Conservation (phyloP, 2,888 invertebrate genomes). For the Alcis repandata region DNA sequence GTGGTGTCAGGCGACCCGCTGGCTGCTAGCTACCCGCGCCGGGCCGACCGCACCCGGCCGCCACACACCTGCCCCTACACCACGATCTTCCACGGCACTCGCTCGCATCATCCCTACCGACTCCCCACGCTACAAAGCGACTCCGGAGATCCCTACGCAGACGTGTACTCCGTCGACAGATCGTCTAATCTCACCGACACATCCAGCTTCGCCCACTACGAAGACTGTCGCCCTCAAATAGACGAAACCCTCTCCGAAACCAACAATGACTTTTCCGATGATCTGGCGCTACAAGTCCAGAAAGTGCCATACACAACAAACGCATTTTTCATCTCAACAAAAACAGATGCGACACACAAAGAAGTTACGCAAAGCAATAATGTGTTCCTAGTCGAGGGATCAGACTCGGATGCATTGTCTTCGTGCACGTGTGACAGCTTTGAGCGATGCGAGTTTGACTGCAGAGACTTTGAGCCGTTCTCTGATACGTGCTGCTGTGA, state of each 20-base stretch:
- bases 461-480: slow-evolving; percentile 86
- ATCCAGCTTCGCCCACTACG: slow-evolving; percentile 82
- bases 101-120: slow-evolving; percentile 68
- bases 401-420: slow-evolving; percentile 84
- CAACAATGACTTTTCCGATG: slow-evolving; percentile 61
- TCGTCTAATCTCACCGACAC: slow-evolving; percentile 83
- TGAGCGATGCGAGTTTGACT: slow-evolving; percentile 86
- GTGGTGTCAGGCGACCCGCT: slow-evolving; percentile 71
- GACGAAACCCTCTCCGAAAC: slow-evolving; percentile 66
- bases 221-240: slow-evolving; percentile 75
- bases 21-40: slow-evolving; percentile 83
- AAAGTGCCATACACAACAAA: slow-evolving; percentile 81
- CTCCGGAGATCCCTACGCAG: slow-evolving; percentile 75
- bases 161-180: slow-evolving; percentile 79
- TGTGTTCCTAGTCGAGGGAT: slow-evolving; percentile 73
- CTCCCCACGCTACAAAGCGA: slow-evolving; percentile 74
- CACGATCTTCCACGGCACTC: slow-evolving; percentile 77
- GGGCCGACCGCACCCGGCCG: slow-evolving; percentile 82
- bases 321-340: slow-evolving; percentile 76
- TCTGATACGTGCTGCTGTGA: slow-evolving; percentile 88
- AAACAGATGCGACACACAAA: slow-evolving; percentile 65
- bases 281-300: slow-evolving; percentile 73
- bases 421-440: slow-evolving; percentile 85
- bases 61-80: slow-evolving; percentile 82
- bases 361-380: slow-evolving; percentile 67